These are phyloP conservation scores for Centropyge bicolor DNA, from an alignment of 2,797 vertebrate species.

Conservation along the genomic window DNA sequence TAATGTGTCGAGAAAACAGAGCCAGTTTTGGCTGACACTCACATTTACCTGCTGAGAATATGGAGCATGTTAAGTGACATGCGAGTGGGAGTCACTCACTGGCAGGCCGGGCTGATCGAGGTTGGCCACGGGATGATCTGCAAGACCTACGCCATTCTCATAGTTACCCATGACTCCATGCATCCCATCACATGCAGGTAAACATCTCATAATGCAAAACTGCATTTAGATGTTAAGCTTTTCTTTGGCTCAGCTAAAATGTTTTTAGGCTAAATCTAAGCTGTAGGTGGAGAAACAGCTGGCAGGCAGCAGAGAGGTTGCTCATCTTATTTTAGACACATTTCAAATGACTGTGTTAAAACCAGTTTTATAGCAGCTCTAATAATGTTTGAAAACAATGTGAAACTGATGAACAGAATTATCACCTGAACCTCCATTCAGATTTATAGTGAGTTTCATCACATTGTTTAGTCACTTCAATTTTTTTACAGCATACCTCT, in stretches of 20 bases:
- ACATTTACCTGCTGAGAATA: slow-evolving; percentile 91
- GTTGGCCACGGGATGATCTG: slow-evolving; percentile 94
- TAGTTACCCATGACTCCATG: slow-evolving; percentile 93
- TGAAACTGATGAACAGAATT: not conserved
- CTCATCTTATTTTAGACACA: not conserved
- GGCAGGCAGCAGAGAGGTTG: not conserved
- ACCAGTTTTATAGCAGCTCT: not conserved
- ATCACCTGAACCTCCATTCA: not conserved
- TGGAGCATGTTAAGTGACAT: slow-evolving; percentile 94
- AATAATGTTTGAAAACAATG: not conserved
- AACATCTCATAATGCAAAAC: not conserved
- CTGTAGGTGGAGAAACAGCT: not conserved
- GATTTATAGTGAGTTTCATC: too few relatives aligned
- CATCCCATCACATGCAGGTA: slow-evolving; percentile 97
- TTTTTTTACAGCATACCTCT: too few relatives aligned
- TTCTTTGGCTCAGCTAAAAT: not conserved
- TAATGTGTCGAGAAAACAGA: slow-evolving; percentile 91
- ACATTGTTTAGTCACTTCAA: too few relatives aligned
- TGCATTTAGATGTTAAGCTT: not conserved
- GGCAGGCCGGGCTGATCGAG: slow-evolving; percentile 95
- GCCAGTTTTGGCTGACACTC: slow-evolving; percentile 90
- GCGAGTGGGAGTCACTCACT: slow-evolving; percentile 95
- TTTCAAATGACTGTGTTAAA: not conserved
- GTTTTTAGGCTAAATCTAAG: not conserved
- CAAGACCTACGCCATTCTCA: slow-evolving; percentile 94